A percentile compares a stretch with the other conserved stretches of the same genome.
Conservation (phyloP, 2,113 vertebrate genomes). For the Syngnathus scovelli region DNA sequence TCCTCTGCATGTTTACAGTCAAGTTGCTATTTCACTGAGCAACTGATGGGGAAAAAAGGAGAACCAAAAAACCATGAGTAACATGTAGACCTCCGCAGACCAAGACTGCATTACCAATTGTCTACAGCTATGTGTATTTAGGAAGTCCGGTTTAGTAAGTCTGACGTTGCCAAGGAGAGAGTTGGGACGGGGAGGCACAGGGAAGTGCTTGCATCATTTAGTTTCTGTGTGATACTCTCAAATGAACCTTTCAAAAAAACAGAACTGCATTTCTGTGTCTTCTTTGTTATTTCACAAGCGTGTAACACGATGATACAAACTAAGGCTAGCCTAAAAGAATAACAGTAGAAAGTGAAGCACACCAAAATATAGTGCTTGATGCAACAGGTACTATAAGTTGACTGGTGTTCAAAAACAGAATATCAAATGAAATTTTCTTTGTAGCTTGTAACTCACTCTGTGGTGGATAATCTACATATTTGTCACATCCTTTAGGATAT, state of each 20-base stretch:
- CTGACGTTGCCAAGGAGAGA: constrained; percentile 48
- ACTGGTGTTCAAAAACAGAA: constrained; percentile 18
- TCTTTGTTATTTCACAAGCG: constrained; percentile 46
- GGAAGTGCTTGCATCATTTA: constrained; percentile 70
- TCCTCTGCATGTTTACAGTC: constrained; percentile 53
- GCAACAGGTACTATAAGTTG: constrained; percentile 54
- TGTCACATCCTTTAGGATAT: constrained; percentile 17
- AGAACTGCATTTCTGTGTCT: constrained; percentile 44
- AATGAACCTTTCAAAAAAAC: constrained; percentile 48
- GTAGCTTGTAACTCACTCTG: constrained; percentile 11
- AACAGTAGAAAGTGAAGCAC: constrained; percentile 40
- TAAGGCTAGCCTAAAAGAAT: constrained; percentile 36
- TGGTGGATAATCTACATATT: constrained; percentile 21
- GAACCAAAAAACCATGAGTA: constrained; percentile 43
- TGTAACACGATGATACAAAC: constrained; percentile 47
- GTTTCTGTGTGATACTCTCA: constrained; percentile 60
- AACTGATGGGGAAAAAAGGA: constrained; percentile 45
- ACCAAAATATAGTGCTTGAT: constrained; percentile 51
- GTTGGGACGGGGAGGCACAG: constrained; percentile 70
- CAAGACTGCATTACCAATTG: constrained; percentile 41
- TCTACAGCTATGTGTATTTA: constrained; percentile 53
- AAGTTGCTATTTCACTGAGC: constrained; percentile 38
- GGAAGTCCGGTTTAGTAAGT: constrained; percentile 38
- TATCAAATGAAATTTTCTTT: constrained; percentile 30
- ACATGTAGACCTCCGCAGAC: constrained; percentile 34